These are phyloP conservation scores for Atrichornis clamosus DNA, from an alignment of 2,113 vertebrate species.

Conservation along the genomic window DNA sequence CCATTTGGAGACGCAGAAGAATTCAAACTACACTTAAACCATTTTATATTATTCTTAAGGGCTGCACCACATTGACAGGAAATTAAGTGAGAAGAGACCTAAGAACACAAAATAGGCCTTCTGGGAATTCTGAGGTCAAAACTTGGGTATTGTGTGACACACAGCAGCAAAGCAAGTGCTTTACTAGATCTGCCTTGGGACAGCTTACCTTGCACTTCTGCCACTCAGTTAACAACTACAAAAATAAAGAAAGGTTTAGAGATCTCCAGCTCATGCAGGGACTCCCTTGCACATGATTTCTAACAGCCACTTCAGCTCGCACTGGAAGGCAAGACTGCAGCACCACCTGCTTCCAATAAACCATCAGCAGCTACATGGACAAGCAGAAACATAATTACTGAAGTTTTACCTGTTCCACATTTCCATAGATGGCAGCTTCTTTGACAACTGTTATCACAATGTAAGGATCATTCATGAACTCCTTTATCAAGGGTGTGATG, in stretches of 20 bases:
- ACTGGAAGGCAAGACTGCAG: background rate
- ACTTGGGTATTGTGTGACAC: background rate
- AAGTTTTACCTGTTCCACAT: constrained; percentile 84
- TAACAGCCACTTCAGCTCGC: background rate
- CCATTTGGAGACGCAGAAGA: background rate
- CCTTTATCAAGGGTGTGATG: constrained; percentile 68
- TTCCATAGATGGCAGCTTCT: constrained; percentile 86
- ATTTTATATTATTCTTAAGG: background rate
- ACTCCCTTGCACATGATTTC: background rate
- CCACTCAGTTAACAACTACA: background rate
- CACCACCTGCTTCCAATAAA: background rate
- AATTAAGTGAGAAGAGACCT: background rate
- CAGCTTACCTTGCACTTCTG: background rate
- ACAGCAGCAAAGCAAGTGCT: background rate
- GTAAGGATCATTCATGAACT: constrained; percentile 80
- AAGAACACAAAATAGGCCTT: background rate
- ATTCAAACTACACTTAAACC: background rate
- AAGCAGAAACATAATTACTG: background rate
- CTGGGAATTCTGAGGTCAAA: background rate
- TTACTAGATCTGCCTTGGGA: background rate
- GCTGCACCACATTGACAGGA: background rate
- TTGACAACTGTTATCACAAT: constrained; percentile 78
- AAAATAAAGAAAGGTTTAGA: background rate
- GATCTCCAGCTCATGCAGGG: background rate
- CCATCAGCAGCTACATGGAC: background rate